Percentiles rank a stretch among this genome's conserved stretches.
Conservation (phyloP, 2,797 vertebrate species). For the Propithecus perrieri region DNA sequence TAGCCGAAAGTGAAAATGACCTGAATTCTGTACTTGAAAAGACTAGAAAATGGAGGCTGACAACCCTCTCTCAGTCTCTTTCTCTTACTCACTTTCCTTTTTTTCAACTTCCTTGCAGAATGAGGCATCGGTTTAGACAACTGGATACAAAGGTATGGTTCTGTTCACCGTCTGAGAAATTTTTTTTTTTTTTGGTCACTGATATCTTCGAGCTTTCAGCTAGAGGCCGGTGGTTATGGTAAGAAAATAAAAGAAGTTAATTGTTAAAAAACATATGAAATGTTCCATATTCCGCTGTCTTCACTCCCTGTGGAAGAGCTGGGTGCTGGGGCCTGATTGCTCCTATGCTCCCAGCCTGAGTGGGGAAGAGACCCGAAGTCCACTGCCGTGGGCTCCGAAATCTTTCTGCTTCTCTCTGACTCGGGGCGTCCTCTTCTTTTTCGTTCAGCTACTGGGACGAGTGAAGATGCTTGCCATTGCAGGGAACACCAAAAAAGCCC, state of each 20-base stretch:
- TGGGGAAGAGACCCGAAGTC: background rate
- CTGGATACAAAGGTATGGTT: slow-evolving; percentile 85
- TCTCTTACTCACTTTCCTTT: background rate
- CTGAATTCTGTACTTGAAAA: background rate
- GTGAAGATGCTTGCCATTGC: background rate
- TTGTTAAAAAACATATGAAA: background rate
- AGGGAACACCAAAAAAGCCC: background rate
- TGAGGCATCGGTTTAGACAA: slow-evolving; percentile 85
- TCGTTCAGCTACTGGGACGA: background rate
- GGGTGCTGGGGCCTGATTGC: background rate
- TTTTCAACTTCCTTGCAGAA: slow-evolving; percentile 76
- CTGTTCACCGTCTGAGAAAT: background rate
- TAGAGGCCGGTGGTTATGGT: background rate
- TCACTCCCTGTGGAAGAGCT: background rate
- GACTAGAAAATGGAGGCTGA: background rate
- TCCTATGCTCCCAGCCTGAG: fast-evolving
- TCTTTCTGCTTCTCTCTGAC: background rate
- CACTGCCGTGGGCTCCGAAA: background rate
- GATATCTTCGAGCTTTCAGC: background rate
- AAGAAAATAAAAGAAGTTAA: background rate
- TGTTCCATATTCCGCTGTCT: background rate
- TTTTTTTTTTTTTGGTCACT: background rate
- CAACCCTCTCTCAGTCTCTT: background rate
- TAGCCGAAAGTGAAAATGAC: background rate
- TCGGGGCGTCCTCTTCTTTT: too few species aligned